These are phyloP conservation scores for Parauchenoglanis punctatus DNA, from an alignment of 2,797 vertebrate species.

Conservation along the genomic window DNA sequence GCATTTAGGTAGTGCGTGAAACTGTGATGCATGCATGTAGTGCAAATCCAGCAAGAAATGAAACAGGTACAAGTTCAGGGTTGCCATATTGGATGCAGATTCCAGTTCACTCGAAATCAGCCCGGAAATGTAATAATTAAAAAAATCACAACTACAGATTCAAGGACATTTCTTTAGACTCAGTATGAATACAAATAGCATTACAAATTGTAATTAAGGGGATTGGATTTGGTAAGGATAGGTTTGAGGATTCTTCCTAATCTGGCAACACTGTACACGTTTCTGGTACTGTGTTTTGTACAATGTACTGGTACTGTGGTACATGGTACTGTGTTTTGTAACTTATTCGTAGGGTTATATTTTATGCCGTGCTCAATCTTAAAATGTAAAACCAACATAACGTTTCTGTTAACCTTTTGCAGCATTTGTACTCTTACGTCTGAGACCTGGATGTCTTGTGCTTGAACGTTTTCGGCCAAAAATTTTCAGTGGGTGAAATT, in stretches of 20 bases:
- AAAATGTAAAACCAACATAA: not conserved
- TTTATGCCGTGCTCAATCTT: not conserved
- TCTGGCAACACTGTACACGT: constrained; percentile 16
- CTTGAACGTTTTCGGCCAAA: not conserved
- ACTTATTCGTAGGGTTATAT: not conserved
- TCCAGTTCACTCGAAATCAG: not conserved
- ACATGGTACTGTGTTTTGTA: no score
- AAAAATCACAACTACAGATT: not conserved
- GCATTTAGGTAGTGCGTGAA: not conserved
- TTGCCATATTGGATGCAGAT: constrained; percentile 12
- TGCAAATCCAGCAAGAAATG: not conserved
- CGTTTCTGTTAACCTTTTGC: not conserved
- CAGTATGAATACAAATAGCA: not conserved
- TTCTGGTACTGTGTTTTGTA: constrained; percentile 4
- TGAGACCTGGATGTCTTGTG: not conserved
- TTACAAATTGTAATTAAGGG: not conserved
- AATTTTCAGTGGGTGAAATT: not conserved
- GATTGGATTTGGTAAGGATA: not conserved
- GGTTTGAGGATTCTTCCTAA: not conserved
- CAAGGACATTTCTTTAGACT: not conserved
- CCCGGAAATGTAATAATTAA: not conserved
- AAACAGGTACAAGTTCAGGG: not conserved
- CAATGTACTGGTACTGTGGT: no score
- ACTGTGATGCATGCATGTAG: not conserved
- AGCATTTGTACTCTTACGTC: not conserved